Percentiles rank a stretch among this genome's conserved stretches.
phyloP scores from a whole-genome alignment of 2,888 invertebrate genomes.

The Meandrusa payeni region DNA sequence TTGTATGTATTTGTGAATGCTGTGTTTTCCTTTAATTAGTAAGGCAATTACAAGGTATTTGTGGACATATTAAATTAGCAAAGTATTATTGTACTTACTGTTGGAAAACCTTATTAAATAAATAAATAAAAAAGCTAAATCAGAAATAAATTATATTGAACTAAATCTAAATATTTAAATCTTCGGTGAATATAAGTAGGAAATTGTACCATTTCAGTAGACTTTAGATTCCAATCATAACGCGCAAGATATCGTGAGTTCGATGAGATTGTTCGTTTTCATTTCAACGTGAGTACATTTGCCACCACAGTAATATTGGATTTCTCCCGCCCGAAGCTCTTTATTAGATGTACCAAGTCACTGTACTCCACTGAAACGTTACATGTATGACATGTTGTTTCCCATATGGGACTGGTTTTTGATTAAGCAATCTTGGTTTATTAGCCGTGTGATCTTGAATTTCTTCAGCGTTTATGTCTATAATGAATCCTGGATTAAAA shows the following conservation, averaged over 20 bases:
- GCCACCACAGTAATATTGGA: slow-evolving; percentile 13
- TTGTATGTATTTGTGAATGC: too few relatives aligned
- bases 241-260: neutral
- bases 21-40: too few relatives aligned
- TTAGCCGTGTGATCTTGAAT: too few relatives aligned
- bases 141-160: too few relatives aligned
- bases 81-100: too few relatives aligned
- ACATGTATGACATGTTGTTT: slow-evolving; percentile 3
- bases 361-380: neutral
- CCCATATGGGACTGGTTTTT: neutral
- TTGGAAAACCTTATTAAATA: too few relatives aligned
- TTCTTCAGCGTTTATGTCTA: too few relatives aligned
- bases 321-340: slow-evolving; percentile 13
- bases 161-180: too few relatives aligned
- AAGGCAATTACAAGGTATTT: too few relatives aligned
- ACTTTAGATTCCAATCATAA: neutral
- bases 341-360: slow-evolving; percentile 3
- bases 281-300: slow-evolving; percentile 6
- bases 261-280: neutral
- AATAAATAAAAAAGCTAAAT: too few relatives aligned
- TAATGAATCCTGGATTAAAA: too few relatives aligned
- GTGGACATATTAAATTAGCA: too few relatives aligned
- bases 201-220: slow-evolving; percentile 2
- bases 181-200: neutral
- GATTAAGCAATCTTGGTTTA: neutral